Base-by-base conservation (phyloP, 2,113 vertebrate species). In the Meleagris gallopavo region DNA sequence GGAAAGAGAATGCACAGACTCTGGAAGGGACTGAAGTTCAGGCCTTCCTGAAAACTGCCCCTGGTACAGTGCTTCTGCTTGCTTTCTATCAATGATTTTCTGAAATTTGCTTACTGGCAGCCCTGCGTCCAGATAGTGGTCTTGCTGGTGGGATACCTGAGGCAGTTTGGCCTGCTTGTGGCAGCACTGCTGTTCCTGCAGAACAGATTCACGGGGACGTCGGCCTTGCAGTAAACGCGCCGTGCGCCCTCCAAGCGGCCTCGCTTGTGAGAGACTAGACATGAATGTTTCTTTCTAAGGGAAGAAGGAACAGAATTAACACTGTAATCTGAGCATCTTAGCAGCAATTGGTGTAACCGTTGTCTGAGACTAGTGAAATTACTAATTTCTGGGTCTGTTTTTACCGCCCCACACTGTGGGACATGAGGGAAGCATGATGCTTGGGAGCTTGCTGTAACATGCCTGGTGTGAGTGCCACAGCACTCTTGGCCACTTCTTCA, bases 211-310 rank as follows among this genome's bases (percentile, higher is more conserved):
- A 29, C 88, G 77, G 34, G 50, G 52, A 16, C 13, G 32, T 50
- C 50, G 96, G 17, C 86, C 88, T 65, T 96, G 95, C 90, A 93
- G 89, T 80, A 96, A 67, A 60, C 94, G 74, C 38, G 96, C 88
- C 64, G 94, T 95, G 32, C 70, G 82, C 58, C 95, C 97, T 85
- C 97, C 94, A 65, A 95, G 93, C 48, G 97, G 89, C 90, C 94
- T 97, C 18, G 95, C 36, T 46, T 97, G 95, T 90, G 96, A 85
- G 46, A 97, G 93, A 65, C 46, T 62, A 36, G 97, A 88, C 50
- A 96, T 85, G 77, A 97, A 98, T 55, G 65, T 96, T 96, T 97
- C 94, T 94, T 96, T 93, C 94, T 97, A 9, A 48, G 79, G 71
- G 61, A 75, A 34, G 41, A 86, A 58, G 61, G 27, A 94, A 43